Percentiles rank a stretch among this genome's conserved stretches.
Conservation (phyloP, 2,113 vertebrate species). For the Rhinopomastus cyanomelas region DNA sequence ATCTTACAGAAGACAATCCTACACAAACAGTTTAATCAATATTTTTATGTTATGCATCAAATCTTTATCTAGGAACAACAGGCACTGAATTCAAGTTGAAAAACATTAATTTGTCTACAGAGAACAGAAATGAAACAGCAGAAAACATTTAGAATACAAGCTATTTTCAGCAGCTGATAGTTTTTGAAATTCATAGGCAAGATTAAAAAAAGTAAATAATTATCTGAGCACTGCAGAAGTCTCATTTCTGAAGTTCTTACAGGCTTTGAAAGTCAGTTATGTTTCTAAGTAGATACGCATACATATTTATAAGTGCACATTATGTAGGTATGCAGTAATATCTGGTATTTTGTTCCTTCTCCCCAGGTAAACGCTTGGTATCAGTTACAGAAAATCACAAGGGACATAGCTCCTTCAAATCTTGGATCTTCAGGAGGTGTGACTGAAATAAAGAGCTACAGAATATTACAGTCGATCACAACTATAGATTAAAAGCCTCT, state of each 20-base stretch:
- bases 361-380: not conserved
- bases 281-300: not conserved
- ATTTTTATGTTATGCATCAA: not conserved
- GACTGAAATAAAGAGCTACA: not conserved
- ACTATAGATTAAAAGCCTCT: accelerated
- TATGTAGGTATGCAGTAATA: not conserved
- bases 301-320: not conserved
- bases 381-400: not conserved
- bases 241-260: not conserved
- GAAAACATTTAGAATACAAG: not conserved
- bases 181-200: not conserved
- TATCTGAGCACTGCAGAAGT: not conserved
- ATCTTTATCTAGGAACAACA: not conserved
- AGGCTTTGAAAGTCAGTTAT: not conserved
- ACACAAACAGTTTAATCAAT: conserved; percentile 24
- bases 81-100: not conserved
- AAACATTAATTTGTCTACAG: not conserved
- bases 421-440: accelerated
- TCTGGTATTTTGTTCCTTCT: not conserved
- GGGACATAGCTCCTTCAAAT: not conserved
- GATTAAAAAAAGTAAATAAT: not conserved
- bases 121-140: not conserved
- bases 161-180: not conserved
- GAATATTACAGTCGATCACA: not conserved
- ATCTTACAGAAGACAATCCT: not conserved